phyloP scores from a whole-genome alignment of 2,888 invertebrate genomes.

The Malthinus seriepunctatus region DNA sequence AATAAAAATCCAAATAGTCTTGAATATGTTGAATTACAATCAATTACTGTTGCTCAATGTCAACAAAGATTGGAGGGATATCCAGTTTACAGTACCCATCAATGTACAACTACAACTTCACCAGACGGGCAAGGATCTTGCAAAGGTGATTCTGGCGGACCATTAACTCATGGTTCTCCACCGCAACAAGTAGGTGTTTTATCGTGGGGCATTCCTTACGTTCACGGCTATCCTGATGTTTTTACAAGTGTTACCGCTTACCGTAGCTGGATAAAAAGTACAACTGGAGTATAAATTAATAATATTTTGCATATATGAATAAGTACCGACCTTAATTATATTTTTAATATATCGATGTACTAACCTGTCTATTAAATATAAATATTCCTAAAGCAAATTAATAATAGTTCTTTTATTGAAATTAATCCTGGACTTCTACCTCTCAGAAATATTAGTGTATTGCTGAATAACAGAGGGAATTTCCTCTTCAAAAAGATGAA shows the following conservation, averaged over 20 bases:
- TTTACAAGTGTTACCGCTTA: slow-evolving; percentile 3
- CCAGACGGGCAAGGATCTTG: neutral
- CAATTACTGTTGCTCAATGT: slow-evolving; percentile 53
- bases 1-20: slow-evolving; percentile 59
- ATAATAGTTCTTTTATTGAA: too few relatives aligned
- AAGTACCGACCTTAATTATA: too few relatives aligned
- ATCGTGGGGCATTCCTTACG: slow-evolving; percentile 5
- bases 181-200: neutral
- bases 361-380: too few relatives aligned
- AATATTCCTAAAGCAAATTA: too few relatives aligned
- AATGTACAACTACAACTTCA: neutral
- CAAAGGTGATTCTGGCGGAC: slow-evolving; percentile 2
- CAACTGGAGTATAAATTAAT: neutral
- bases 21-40: slow-evolving; percentile 58
- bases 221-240: slow-evolving; percentile 2
- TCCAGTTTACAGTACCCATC: neutral
- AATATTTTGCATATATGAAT: too few relatives aligned
- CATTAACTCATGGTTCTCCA: neutral
- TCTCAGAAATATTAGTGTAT: too few relatives aligned
- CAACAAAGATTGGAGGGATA: neutral
- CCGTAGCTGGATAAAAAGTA: neutral
- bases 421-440: too few relatives aligned
- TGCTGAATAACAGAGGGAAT: too few relatives aligned
- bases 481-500: too few relatives aligned
- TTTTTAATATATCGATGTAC: too few relatives aligned